Percentiles rank a stretch among this genome's conserved stretches.
Evolutionary conservation across 1,140 invertebrate genomes (phyloP).

Genomic region (Fopius arisanus): DNA sequence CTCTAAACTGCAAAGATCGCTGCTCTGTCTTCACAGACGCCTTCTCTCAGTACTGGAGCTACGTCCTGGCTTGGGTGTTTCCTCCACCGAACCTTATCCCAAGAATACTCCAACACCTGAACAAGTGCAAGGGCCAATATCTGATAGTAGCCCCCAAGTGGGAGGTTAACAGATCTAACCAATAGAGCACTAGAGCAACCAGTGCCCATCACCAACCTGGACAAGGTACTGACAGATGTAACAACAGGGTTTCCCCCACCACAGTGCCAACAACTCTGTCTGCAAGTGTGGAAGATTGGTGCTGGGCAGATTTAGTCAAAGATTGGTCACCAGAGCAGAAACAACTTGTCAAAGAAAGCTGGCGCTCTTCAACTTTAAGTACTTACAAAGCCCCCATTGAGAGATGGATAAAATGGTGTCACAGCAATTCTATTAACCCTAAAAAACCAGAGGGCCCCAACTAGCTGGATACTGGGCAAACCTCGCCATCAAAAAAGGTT

Average conservation of each 20-base stretch:
- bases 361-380: constrained; percentile 43
- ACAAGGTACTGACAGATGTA: not conserved
- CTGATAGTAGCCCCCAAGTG: not conserved
- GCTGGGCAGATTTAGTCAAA: not conserved
- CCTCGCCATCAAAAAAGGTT: constrained; percentile 21
- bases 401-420: constrained; percentile 42
- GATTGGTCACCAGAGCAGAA: constrained; percentile 22
- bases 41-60: constrained; percentile 45
- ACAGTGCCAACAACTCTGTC: constrained; percentile 21
- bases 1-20: constrained; percentile 37
- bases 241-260: constrained; percentile 22
- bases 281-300: constrained; percentile 34
- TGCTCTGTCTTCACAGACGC: constrained; percentile 44
- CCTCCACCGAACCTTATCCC: constrained; percentile 51
- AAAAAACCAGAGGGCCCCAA: constrained; percentile 28
- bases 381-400: constrained; percentile 34
- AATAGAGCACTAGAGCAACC: not conserved
- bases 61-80: constrained; percentile 49
- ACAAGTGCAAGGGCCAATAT: constrained; percentile 24
- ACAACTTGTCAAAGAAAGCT: constrained; percentile 37
- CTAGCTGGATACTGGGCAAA: constrained; percentile 30
- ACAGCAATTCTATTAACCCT: constrained; percentile 32
- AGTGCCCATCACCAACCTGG: not conserved
- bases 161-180: not conserved
- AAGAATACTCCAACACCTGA: constrained; percentile 45